Base-by-base conservation (phyloP, 2,113 vertebrate species). In the Oplegnathus fasciatus region DNA sequence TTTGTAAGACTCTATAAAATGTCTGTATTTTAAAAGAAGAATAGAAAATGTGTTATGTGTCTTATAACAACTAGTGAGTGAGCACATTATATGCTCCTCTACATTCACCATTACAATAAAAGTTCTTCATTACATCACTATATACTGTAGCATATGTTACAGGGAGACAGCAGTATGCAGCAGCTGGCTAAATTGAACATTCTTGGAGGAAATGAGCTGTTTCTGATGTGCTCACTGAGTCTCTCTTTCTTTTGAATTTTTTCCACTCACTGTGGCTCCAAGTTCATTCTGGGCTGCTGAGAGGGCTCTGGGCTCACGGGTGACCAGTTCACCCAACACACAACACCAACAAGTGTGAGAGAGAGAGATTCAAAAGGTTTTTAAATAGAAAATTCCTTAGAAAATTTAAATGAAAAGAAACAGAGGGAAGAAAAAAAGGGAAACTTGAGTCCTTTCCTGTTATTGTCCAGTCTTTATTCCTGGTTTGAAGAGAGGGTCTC, bases 391-490 rank as follows among this genome's bases (percentile, higher is more conserved):
- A 86, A 91, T 61, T 85, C 77, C 75, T 48, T 61, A 86, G 78
- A 79, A 89, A 69, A 75, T 81, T 57, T 26, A 5, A 78, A 88
- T 80, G 82, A 86, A 80, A 80, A 65, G 70, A 68, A 85, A 80
- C 37, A 0, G 26, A 75, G 10, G 32, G 37, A 78, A 28, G n/a
- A 54, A 69, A 37, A 68, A 90, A 65, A 75, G 46, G 52, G 72
- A 58, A 78, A 74, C 37, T 74, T 50, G 57, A 79, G 71, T 71
- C 84, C 81, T 85, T 90, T 89, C 64, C 83, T 73, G 62, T 83
- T 77, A 84, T 91, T 89, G 60, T 88, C 58, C 1, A 6, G 32
- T 72, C 88, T 86, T 86, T 88, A 75, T 91, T 80, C 22, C 72
- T 1, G 20, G 77, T 86, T 71, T 88, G 65, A 90, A 91, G 80